Percentiles rank a stretch among this genome's conserved stretches.
phyloP scores from a whole-genome alignment of 2,888 invertebrate genomes.

The Campoletis raptor region DNA sequence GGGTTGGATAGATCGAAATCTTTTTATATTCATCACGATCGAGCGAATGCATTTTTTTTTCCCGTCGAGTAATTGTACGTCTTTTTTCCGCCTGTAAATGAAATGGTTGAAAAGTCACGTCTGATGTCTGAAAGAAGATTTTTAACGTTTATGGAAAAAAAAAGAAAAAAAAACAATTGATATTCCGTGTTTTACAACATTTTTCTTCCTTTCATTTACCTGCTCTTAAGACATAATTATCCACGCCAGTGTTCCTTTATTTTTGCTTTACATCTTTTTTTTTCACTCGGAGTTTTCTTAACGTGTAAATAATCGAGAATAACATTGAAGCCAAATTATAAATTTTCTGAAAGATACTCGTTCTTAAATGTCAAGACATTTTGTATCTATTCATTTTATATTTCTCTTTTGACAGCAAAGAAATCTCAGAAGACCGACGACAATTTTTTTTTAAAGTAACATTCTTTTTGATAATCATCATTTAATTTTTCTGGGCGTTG shows the following conservation, averaged over 20 bases:
- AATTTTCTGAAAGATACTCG: background rate
- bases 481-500: background rate
- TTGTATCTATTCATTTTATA: too few relatives aligned
- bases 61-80: constrained; percentile 44
- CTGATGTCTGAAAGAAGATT: constrained; percentile 30
- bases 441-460: constrained; percentile 4
- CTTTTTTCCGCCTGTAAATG: constrained; percentile 19
- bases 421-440: background rate
- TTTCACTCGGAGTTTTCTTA: background rate
- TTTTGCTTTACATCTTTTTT: constrained; percentile 4
- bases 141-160: constrained; percentile 8
- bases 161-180: background rate
- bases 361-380: background rate
- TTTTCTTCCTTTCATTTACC: background rate
- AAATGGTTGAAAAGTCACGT: constrained; percentile 35
- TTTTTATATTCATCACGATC: constrained; percentile 45
- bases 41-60: constrained; percentile 37
- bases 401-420: too few relatives aligned
- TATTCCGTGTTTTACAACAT: background rate
- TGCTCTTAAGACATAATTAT: constrained; percentile 12
- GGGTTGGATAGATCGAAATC: constrained; percentile 59
- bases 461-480: background rate
- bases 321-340: background rate
- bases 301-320: background rate
- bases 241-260: constrained; percentile 13